Base-by-base conservation (phyloP, 2,113 vertebrate species). In the Gobius niger region DNA sequence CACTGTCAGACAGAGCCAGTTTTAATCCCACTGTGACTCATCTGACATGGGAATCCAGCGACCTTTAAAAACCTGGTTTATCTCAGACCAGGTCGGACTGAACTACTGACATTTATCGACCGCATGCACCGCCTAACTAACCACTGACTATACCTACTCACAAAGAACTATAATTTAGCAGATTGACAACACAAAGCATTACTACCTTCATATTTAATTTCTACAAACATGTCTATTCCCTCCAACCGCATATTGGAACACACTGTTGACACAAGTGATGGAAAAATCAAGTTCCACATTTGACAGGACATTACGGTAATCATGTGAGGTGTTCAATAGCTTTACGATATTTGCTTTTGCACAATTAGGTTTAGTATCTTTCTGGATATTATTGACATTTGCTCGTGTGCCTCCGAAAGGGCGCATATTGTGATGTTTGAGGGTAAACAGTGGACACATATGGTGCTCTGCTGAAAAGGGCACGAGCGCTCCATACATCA, bases 31-130 rank as follows among this genome's bases (percentile, higher is more conserved):
- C 60, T 44, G 67, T 85, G 75, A 84, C 67, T 82, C 77, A 78
- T 81, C 70, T 76, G 70, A 76, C 79, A 77, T 68, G 81, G 73
- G 75, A 83, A 82, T 80, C 73, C 68, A 80, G 44, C 18, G 64
- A 80, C 64, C 66, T 80, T 78, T 72, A 67, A 61, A 81, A 72
- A 82, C 85, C 76, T 77, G 67, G 65, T 82, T 81, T 44, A 78
- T 53, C 46, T 70, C 72, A 11, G 34, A 85, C 82, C 82, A 81
- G 73, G 80, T 80, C 76, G 62, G 44, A 82, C 46, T 77, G 47
- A 84, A 76, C 80, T 77, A 82, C 54, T 70, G 57, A 60, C 65
- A 75, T 82, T 73, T 77, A 76, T 76, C 69, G 59, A 74, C 63
- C 54, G 65, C 67, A 70, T 70, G 57, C 69, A 72, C 52, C 40